These are phyloP conservation scores for Abramis brama DNA, from an alignment of 2,113 vertebrate species.

Conservation along the genomic window DNA sequence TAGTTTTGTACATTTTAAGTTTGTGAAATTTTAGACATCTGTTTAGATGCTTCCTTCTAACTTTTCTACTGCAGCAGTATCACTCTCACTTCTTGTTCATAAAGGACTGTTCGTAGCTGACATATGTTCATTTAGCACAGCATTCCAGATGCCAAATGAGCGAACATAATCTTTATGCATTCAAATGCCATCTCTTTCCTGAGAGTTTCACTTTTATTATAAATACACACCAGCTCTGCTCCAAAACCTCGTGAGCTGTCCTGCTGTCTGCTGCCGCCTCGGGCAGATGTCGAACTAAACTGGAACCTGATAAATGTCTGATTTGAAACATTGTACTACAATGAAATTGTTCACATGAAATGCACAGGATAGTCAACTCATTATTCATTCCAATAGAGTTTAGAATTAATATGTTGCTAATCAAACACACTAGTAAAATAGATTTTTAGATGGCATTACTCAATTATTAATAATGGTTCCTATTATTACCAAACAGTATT, in stretches of 20 bases:
- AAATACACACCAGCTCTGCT: constrained; percentile 1
- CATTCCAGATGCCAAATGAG: not conserved
- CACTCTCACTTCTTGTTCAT: not conserved
- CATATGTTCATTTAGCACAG: not conserved
- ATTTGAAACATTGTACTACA: not conserved
- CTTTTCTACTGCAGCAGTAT: not conserved
- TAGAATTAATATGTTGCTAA: not conserved
- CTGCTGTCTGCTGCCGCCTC: not conserved
- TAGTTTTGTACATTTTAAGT: constrained; percentile 8
- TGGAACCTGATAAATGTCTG: constrained; percentile 1
- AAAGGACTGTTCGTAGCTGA: not conserved
- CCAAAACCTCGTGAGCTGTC: not conserved
- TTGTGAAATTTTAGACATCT: constrained; percentile 9
- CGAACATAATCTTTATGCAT: not conserved
- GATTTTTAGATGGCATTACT: not conserved
- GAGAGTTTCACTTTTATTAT: constrained; percentile 20
- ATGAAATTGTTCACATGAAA: not conserved
- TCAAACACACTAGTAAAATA: not conserved
- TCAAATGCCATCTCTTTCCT: not conserved
- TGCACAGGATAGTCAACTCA: not conserved
- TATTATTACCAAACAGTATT: too few species aligned
- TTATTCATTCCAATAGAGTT: not conserved
- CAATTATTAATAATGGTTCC: too few species aligned
- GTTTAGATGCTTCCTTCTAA: not conserved
- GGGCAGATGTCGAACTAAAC: not conserved